These are phyloP conservation scores for Eupleurogrammus muticus DNA, from an alignment of 2,797 vertebrate species.

Conservation along the genomic window DNA sequence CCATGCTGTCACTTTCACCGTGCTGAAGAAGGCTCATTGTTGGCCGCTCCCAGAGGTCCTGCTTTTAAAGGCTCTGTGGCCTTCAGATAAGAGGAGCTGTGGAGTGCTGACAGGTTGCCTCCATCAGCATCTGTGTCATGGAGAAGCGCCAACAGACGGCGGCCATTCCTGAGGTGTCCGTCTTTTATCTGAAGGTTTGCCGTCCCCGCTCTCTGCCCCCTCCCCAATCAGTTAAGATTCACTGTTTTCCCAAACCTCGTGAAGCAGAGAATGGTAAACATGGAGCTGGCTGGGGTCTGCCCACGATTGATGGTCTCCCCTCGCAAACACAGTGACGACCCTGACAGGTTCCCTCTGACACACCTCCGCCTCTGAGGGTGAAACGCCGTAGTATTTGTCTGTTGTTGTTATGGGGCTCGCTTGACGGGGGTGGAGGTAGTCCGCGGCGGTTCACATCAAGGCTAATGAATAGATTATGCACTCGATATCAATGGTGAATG, in stretches of 20 bases:
- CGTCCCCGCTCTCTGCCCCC: conserved; percentile 41
- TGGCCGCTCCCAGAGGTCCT: conserved; percentile 82
- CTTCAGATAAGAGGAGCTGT: conserved; percentile 61
- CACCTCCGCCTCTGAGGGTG: conserved; percentile 52
- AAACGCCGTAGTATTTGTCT: conserved; percentile 44
- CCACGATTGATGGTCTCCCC: conserved; percentile 70
- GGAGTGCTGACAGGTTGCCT: conserved; percentile 55
- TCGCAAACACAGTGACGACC: conserved; percentile 56
- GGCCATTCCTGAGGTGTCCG: conserved; percentile 57
- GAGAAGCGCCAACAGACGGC: conserved; percentile 41
- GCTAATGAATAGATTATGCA: conserved; percentile 72
- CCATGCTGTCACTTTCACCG: conserved; percentile 90
- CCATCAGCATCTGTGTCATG: conserved; percentile 48
- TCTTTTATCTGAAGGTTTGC: conserved; percentile 28
- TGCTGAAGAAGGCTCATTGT: conserved; percentile 86
- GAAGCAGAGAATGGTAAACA: conserved; percentile 42
- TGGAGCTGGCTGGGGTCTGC: conserved; percentile 23
- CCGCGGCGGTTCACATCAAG: conserved; percentile 64
- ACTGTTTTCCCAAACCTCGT: conserved; percentile 39
- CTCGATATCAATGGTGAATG: conserved; percentile 72
- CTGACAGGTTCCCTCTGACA: conserved; percentile 63
- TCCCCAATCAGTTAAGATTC: conserved; percentile 41
- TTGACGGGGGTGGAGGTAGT: conserved; percentile 62
- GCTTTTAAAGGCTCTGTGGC: conserved; percentile 79
- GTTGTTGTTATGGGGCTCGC: conserved; percentile 65